Conservation (phyloP, 2,797 vertebrate species). For the Pangasius mekongensis region DNA sequence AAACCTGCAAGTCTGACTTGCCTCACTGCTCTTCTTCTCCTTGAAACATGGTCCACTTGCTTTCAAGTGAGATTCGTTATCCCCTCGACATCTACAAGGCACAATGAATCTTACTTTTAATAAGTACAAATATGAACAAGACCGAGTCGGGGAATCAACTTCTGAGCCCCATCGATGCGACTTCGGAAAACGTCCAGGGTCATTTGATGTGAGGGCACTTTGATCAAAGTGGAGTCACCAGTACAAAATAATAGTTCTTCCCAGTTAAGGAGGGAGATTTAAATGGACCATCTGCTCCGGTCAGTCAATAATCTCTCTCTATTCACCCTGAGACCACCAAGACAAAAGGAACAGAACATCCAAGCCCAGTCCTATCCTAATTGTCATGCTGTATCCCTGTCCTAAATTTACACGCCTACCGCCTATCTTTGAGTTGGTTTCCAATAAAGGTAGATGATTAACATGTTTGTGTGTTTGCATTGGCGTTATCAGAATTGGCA, state of each 20-base stretch:
- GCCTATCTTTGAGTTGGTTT: conserved; percentile 30
- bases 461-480: conserved; percentile 27
- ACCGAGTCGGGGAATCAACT: conserved; percentile 63
- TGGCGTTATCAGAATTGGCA: conserved; percentile 33
- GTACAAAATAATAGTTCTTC: conserved; percentile 42
- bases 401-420: conserved; percentile 32
- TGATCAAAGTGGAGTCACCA: conserved; percentile 63
- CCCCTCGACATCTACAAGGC: conserved; percentile 86
- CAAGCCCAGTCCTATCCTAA: conserved; percentile 30
- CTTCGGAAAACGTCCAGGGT: conserved; percentile 63
- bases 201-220: conserved; percentile 65
- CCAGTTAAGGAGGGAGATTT: conserved; percentile 41
- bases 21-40: conserved; percentile 76
- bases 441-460: conserved; percentile 19
- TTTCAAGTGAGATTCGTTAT: conserved; percentile 55
- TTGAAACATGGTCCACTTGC: conserved; percentile 81
- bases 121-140: conserved; percentile 90
- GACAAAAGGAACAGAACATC: conserved; percentile 30
- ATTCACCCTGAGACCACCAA: conserved; percentile 46
- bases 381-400: conserved; percentile 28
- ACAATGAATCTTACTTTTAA: conserved; percentile 97
- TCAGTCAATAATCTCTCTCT: conserved; percentile 39
- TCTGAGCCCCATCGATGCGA: conserved; percentile 51
- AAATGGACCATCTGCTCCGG: conserved; percentile 42
- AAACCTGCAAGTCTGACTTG: conserved; percentile 81